A percentile compares a stretch with the other conserved stretches of the same genome.
Conservation (phyloP, 2,888 invertebrate species). For the Gymnosoma rotundatum region DNA sequence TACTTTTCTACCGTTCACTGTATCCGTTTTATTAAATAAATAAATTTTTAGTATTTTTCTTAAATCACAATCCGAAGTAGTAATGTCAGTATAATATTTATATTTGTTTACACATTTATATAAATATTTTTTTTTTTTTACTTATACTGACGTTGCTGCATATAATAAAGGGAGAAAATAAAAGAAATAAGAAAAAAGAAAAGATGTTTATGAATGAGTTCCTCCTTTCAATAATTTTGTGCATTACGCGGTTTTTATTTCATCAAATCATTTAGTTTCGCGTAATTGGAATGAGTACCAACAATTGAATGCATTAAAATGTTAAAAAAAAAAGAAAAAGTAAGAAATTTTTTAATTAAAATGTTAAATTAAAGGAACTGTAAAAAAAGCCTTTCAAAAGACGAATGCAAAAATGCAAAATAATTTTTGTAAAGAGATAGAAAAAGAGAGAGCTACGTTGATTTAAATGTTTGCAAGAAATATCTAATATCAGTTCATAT, state of each 20-base stretch:
- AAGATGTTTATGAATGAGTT: constrained; percentile 63
- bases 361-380: constrained; percentile 48
- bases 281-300: constrained; percentile 58
- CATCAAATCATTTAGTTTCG: constrained; percentile 61
- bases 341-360: constrained; percentile 64
- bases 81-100: constrained; percentile 30
- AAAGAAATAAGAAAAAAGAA: constrained; percentile 40
- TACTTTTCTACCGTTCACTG: neutral
- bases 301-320: constrained; percentile 63
- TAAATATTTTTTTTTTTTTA: neutral
- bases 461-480: neutral
- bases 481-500: neutral
- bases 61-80: constrained; percentile 43
- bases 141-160: constrained; percentile 29
- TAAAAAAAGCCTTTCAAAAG: constrained; percentile 11
- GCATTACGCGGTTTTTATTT: constrained; percentile 68
- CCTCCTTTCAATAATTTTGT: constrained; percentile 61
- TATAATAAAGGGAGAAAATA: constrained; percentile 21
- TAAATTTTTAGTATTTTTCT: constrained; percentile 62
- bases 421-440: constrained; percentile 4
- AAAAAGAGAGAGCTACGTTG: neutral
- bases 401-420: neutral
- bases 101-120: constrained; percentile 9
- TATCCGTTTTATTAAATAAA: constrained; percentile 29
- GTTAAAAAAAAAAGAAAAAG: constrained; percentile 9